Evolutionary conservation across 2,113 vertebrate species (phyloP).

Genomic region (Grantiella picta): DNA sequence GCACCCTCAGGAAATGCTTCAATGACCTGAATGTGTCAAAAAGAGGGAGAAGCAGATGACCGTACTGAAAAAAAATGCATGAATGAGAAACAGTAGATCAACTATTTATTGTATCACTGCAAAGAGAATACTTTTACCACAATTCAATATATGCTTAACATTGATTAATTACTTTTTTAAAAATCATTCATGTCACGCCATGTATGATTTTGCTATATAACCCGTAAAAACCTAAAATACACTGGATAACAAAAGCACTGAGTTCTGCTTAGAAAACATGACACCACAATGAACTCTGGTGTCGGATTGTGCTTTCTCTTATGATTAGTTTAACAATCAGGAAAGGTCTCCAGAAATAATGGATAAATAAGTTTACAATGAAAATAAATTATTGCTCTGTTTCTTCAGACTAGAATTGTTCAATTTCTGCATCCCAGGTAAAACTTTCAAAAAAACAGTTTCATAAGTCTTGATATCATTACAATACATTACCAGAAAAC

Average conservation of each 20-base stretch:
- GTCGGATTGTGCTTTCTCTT: background rate
- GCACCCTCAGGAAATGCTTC: background rate
- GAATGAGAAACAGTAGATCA: background rate
- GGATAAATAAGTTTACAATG: background rate
- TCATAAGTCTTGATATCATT: background rate
- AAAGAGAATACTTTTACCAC: background rate
- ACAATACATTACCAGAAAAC: background rate
- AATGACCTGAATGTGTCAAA: slow-evolving; percentile 38
- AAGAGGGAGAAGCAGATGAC: background rate
- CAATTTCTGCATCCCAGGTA: background rate
- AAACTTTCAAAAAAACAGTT: background rate
- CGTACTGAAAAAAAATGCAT: background rate
- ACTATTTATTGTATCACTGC: background rate
- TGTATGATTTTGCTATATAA: background rate
- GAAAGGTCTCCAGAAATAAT: background rate
- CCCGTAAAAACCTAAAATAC: background rate
- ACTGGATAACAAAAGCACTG: background rate
- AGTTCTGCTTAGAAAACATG: background rate
- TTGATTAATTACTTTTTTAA: background rate
- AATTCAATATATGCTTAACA: background rate
- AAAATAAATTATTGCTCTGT: background rate
- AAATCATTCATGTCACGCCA: background rate
- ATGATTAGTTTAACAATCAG: background rate
- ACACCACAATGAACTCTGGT: background rate
- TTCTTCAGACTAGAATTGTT: background rate